These are phyloP conservation scores for Setophaga petechia DNA, from an alignment of 2,113 vertebrate genomes.

Conservation along the genomic window DNA sequence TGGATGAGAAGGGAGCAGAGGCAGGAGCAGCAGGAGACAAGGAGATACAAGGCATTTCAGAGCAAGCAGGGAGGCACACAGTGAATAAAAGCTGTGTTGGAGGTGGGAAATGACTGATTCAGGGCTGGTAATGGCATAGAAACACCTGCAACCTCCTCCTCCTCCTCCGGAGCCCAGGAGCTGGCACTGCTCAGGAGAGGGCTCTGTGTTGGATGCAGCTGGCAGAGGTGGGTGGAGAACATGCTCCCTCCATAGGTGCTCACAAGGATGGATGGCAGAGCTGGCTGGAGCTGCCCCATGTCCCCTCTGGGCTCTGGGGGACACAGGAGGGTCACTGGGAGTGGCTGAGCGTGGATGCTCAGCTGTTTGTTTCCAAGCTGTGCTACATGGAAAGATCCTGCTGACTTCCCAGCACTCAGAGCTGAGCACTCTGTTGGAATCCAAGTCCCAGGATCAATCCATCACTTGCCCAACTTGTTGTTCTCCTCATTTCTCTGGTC, in stretches of 20 bases:
- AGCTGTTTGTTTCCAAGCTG: not conserved
- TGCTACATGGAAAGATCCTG: not conserved
- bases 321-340: not conserved
- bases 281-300: not conserved
- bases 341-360: accelerated
- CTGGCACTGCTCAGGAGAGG: not conserved
- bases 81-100: not conserved
- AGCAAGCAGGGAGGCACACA: not conserved
- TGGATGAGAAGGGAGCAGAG: not conserved
- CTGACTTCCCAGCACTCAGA: not conserved
- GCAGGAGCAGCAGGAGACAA: not conserved
- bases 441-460: not conserved
- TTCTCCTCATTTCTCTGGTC: not conserved
- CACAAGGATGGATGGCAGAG: not conserved
- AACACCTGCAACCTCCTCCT: not conserved
- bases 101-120: not conserved
- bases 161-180: not conserved
- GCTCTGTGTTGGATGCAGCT: not conserved
- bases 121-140: not conserved
- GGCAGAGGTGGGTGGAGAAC: not conserved
- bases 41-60: not conserved
- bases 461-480: not conserved
- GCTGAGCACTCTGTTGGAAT: not conserved
- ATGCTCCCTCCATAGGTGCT: not conserved
- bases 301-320: not conserved